Evolutionary conservation across 2,888 invertebrate genomes (phyloP).

Genomic region (Drosophila borborema): DNA sequence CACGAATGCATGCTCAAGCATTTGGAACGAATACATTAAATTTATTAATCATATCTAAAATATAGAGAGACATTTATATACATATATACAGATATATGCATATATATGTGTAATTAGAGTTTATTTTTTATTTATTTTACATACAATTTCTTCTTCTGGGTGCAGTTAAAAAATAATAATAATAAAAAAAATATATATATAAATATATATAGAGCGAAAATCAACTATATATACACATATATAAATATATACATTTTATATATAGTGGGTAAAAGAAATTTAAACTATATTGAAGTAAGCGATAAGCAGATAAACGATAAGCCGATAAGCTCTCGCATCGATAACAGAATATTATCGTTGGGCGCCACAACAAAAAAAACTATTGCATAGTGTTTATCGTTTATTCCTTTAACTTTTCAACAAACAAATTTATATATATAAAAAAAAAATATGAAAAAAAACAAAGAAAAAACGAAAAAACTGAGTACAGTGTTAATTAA

Average conservation of each 20-base stretch:
- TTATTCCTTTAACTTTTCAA: background rate
- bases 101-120: conserved; percentile 11
- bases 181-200: conserved; percentile 5
- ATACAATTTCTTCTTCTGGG: conserved; percentile 58
- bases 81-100: conserved; percentile 2
- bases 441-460: background rate
- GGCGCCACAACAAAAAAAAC: background rate
- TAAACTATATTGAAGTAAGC: conserved; percentile 25
- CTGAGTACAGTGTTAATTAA: conserved; percentile 63
- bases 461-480: conserved; percentile 28
- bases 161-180: conserved; percentile 64
- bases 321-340: background rate
- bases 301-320: background rate
- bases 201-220: background rate
- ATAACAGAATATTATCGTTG: conserved; percentile 3
- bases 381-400: background rate
- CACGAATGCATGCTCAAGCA: background rate
- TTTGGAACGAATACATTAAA: conserved; percentile 8
- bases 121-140: conserved; percentile 56
- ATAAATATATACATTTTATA: conserved; percentile 22
- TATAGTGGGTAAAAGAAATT: background rate
- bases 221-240: conserved; percentile 10
- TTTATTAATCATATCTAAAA: background rate
- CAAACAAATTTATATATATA: background rate
- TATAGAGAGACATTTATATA: conserved; percentile 1